Percentiles rank a stretch among this genome's conserved stretches.
phyloP scores from a whole-genome alignment of 2,113 vertebrate species.

The Phasianus colchicus region DNA sequence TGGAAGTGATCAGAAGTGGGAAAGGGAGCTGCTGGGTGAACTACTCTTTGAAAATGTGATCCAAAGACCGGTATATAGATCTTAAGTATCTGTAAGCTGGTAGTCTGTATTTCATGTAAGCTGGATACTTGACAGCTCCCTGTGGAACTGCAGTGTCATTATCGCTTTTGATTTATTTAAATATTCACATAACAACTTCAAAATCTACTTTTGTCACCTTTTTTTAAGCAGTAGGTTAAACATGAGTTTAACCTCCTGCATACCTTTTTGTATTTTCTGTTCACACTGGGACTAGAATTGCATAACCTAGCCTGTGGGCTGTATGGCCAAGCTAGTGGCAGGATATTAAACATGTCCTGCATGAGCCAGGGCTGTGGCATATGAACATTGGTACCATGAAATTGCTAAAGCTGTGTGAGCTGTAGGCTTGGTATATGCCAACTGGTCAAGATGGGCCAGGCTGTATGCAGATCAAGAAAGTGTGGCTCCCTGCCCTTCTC shows the following conservation, averaged over 20 bases:
- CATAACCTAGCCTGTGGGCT: rapidly evolving
- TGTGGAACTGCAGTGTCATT: neutral
- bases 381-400: no score
- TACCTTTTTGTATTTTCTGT: neutral
- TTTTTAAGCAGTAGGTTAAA: neutral
- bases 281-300: rapidly evolving
- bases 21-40: conserved; percentile 9
- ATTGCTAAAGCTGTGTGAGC: neutral
- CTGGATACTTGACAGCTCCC: conserved; percentile 11
- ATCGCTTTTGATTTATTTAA: conserved; percentile 23
- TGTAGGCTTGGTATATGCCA: neutral
- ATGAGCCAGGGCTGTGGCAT: neutral
- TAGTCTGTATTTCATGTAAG: conserved; percentile 12
- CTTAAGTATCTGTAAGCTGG: neutral
- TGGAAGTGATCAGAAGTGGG: conserved; percentile 52
- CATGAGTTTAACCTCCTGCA: neutral
- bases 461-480: rapidly evolving
- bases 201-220: neutral
- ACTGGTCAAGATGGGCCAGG: no score
- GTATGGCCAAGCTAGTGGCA: neutral
- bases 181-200: neutral
- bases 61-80: neutral
- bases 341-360: rapidly evolving
- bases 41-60: neutral
- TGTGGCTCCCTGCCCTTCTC: rapidly evolving